Percentiles rank a stretch among this genome's conserved stretches.
Conservation (phyloP, 2,113 vertebrate species). For the Macaca fascicularis region DNA sequence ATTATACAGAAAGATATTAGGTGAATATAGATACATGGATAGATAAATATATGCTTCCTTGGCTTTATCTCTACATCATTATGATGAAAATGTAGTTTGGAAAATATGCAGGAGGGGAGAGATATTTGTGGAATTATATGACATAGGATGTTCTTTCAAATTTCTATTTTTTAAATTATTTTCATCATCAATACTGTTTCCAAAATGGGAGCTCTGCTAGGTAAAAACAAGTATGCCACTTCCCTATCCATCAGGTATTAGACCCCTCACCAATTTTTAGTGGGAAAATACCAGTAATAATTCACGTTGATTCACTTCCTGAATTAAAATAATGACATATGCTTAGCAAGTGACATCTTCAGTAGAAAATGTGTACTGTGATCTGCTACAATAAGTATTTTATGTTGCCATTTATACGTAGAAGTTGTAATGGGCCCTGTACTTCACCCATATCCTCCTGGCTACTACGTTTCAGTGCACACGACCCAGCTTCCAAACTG, state of each 20-base stretch:
- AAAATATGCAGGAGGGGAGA: background rate
- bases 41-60: slow-evolving; percentile 6
- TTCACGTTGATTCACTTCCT: slow-evolving; percentile 13
- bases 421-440: background rate
- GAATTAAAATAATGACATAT: slow-evolving; percentile 6
- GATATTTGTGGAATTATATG: background rate
- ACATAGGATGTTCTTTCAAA: background rate
- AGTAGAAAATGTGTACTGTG: background rate
- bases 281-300: background rate
- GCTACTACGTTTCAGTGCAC: background rate
- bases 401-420: background rate
- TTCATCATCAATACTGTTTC: slow-evolving; percentile 7
- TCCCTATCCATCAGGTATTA: background rate
- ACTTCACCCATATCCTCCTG: background rate
- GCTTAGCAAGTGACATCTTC: slow-evolving; percentile 30
- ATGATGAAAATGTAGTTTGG: slow-evolving; percentile 42
- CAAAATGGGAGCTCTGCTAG: background rate
- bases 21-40: no score
- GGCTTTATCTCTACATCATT: slow-evolving; percentile 15
- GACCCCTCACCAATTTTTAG: background rate
- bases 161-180: slow-evolving; percentile 10
- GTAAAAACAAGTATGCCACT: background rate
- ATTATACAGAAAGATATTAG: background rate
- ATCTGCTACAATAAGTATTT: background rate
- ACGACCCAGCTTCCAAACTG: background rate